Base-by-base conservation (phyloP, 2,888 invertebrate species). In the Calameuta filiformis region DNA sequence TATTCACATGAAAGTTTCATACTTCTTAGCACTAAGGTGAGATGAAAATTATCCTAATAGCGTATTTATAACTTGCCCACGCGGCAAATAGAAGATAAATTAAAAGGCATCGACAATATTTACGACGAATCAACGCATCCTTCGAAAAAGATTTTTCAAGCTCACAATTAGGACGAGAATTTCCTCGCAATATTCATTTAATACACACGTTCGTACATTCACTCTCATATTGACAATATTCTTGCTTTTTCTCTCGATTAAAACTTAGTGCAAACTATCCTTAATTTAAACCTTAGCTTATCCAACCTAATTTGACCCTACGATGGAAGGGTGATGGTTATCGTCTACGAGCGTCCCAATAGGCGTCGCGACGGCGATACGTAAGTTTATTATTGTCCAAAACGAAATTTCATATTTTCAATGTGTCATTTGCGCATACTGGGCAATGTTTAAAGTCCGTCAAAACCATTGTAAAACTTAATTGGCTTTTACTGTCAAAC, bases 181-280 rank as follows among this genome's bases (percentile, higher is more conserved):
- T 56, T 56, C 9, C 56, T 56, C 56, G 56, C 2, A 56, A 56
- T 56, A 31, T 34, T 34, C 71, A 71, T 3, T 34, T 71, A 71
- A 15, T 31, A 33, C 71, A 23, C 12, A 34, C 71, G 31, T 71
- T 15, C 34, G 0, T 12, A 31, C 71, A 71, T 71, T 71, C 71
- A 31, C 12, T 71, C 31, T 12, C 31, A 11, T 71, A 71, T 71
- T 71, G 71, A 71, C 71, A 71, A 71, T 71, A 34, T 31, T 71
- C 12, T 71, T 71, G 23, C 34, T 3, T 34, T 71, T 71, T 3
- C 31, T 71, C 34, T 12, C 71, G 34, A 31, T 71, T 34, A 33
- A 71, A 71, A 71, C 71, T 71, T 71, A 71, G 9, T 56, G 56
- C 56, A 56, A 56, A 56, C 56, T 56, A 56, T 56, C 56, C 56